Evolutionary conservation across 2,888 invertebrate species (phyloP).

Genomic region (Tenodera sinensis): DNA sequence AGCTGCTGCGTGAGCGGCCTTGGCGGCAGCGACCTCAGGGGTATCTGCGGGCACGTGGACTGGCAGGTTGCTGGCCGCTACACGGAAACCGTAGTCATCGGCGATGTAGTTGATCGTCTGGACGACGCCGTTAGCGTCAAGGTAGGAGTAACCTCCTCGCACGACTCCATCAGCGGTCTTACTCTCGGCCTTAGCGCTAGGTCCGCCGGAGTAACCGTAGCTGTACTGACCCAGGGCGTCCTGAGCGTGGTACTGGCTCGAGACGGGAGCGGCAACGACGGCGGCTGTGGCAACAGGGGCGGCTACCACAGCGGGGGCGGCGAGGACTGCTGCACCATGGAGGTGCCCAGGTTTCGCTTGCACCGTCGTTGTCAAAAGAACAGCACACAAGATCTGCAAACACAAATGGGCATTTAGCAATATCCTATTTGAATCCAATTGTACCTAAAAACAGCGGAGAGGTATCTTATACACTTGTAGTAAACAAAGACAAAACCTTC

Average conservation of each 20-base stretch:
- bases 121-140: conserved; percentile 54
- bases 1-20: conserved; percentile 15
- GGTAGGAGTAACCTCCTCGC: conserved; percentile 58
- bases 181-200: conserved; percentile 39
- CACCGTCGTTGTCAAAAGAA: background rate
- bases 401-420: background rate
- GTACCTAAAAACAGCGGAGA: too few relatives aligned
- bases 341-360: background rate
- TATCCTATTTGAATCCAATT: too few relatives aligned
- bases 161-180: conserved; percentile 56
- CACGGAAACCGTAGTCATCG: conserved; percentile 39
- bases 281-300: background rate
- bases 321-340: background rate
- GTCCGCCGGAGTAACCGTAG: conserved; percentile 40
- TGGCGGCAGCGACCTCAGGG: conserved; percentile 26
- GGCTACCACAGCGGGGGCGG: background rate
- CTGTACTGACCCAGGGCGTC: conserved; percentile 48
- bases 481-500: too few relatives aligned
- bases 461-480: too few relatives aligned
- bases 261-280: conserved; percentile 23
- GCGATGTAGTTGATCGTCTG: conserved; percentile 38
- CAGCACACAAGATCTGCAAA: background rate
- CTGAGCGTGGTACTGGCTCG: conserved; percentile 39
- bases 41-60: conserved; percentile 22
- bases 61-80: conserved; percentile 40